Conservation (phyloP, 2,113 vertebrate genomes). For the Alces alces region DNA sequence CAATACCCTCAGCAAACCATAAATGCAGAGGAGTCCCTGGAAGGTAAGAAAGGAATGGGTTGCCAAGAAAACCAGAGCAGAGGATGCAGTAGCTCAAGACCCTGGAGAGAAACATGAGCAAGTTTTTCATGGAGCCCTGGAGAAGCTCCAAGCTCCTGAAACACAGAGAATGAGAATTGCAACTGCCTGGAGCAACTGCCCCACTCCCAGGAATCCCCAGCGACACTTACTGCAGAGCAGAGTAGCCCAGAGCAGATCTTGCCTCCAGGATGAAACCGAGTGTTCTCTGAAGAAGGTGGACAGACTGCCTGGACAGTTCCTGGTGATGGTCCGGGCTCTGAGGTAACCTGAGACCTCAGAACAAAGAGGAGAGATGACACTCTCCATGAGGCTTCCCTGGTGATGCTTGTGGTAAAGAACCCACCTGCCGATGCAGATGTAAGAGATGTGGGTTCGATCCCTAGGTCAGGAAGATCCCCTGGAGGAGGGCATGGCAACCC, state of each 20-base stretch:
- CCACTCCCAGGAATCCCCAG: too few species aligned
- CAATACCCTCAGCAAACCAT: not conserved
- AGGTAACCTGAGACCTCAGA: not conserved
- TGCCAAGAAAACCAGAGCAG: not conserved
- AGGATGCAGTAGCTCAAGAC: not conserved
- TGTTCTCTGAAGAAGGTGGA: not conserved
- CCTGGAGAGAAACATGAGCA: not conserved
- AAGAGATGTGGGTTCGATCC: rapidly evolving
- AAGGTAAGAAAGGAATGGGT: not conserved
- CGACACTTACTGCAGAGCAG: not conserved
- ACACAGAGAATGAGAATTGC: not conserved
- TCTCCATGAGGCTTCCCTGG: not conserved
- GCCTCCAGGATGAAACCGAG: not conserved
- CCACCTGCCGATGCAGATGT: not conserved
- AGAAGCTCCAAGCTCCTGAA: not conserved
- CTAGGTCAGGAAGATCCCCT: not conserved
- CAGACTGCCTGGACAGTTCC: not conserved
- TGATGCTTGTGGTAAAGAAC: not conserved
- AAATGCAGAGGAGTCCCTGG: not conserved
- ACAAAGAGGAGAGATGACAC: not conserved
- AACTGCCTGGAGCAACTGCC: not conserved
- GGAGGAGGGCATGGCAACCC: not conserved
- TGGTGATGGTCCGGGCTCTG: not conserved
- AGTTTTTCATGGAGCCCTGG: not conserved
- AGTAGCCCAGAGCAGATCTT: not conserved